Evolutionary conservation across 2,888 invertebrate genomes (phyloP).

Genomic region (Euproctis similis): DNA sequence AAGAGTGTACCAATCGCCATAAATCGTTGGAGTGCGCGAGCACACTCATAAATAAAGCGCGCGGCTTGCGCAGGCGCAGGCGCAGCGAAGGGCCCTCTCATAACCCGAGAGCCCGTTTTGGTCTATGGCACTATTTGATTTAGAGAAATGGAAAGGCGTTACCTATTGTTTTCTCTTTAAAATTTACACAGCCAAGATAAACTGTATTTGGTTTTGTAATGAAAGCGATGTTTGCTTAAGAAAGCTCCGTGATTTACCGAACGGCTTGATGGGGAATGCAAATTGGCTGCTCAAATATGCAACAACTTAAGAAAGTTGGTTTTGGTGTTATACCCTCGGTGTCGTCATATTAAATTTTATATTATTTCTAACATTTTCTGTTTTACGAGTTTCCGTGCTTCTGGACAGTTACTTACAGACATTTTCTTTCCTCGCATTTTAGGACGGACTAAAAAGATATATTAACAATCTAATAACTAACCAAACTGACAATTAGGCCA

Average conservation of each 20-base stretch:
- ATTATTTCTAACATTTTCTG: slow-evolving; percentile 13
- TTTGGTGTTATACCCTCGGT: slow-evolving; percentile 19
- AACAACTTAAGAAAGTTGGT: slow-evolving; percentile 19
- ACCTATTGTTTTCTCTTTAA: slow-evolving; percentile 55
- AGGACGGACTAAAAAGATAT: too few relatives aligned
- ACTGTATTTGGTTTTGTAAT: slow-evolving; percentile 53
- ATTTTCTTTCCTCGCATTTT: too few relatives aligned
- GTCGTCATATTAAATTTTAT: slow-evolving; percentile 15
- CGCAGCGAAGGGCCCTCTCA: slow-evolving; percentile 36
- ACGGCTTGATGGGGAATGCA: slow-evolving; percentile 27
- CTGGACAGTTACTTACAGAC: background rate
- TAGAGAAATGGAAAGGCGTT: slow-evolving; percentile 58
- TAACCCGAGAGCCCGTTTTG: slow-evolving; percentile 30
- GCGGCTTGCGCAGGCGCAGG: slow-evolving; percentile 20
- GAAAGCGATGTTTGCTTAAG: slow-evolving; percentile 42
- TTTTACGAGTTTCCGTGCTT: background rate
- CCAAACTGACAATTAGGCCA: too few relatives aligned
- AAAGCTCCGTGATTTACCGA: slow-evolving; percentile 34
- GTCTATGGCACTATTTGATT: slow-evolving; percentile 36
- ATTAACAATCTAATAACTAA: too few relatives aligned
- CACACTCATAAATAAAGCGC: slow-evolving; percentile 29
- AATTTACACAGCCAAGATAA: slow-evolving; percentile 47
- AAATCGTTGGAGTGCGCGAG: slow-evolving; percentile 31
- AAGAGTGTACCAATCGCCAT: slow-evolving; percentile 35
- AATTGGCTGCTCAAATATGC: slow-evolving; percentile 25